Evolutionary conservation across 2,888 invertebrate genomes (phyloP).

Genomic region (Papilio protenor): DNA sequence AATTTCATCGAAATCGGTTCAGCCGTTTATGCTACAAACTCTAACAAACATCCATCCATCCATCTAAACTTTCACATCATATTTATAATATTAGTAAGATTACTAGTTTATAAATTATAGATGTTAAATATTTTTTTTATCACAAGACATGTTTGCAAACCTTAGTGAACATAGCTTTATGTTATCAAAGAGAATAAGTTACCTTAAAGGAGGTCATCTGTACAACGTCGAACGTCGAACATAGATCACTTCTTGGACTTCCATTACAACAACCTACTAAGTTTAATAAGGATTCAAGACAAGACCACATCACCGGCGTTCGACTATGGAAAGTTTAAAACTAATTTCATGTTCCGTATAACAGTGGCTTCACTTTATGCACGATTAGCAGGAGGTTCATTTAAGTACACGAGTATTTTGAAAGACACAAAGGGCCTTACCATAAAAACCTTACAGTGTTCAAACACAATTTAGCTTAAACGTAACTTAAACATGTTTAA

Average conservation of each 20-base stretch:
- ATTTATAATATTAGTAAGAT: too few species aligned
- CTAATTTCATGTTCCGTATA: background rate
- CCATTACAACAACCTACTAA: background rate
- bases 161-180: background rate
- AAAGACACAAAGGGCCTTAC: background rate
- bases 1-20: too few species aligned
- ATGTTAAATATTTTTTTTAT: background rate
- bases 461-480: background rate
- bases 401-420: background rate
- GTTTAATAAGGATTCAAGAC: background rate
- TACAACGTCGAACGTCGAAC: background rate
- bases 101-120: background rate
- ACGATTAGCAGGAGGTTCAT: background rate
- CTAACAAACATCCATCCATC: too few species aligned
- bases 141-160: background rate
- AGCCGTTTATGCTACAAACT: too few species aligned
- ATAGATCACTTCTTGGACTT: slow-evolving; percentile 4
- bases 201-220: background rate
- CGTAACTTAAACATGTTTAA: background rate
- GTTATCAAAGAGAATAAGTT: slow-evolving; percentile 11
- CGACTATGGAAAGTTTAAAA: background rate
- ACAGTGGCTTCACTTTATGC: background rate
- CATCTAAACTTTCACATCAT: too few species aligned
- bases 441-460: background rate
- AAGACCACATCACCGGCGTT: background rate